Conservation (phyloP, 2,113 vertebrate species). For the Actinemys pallida region DNA sequence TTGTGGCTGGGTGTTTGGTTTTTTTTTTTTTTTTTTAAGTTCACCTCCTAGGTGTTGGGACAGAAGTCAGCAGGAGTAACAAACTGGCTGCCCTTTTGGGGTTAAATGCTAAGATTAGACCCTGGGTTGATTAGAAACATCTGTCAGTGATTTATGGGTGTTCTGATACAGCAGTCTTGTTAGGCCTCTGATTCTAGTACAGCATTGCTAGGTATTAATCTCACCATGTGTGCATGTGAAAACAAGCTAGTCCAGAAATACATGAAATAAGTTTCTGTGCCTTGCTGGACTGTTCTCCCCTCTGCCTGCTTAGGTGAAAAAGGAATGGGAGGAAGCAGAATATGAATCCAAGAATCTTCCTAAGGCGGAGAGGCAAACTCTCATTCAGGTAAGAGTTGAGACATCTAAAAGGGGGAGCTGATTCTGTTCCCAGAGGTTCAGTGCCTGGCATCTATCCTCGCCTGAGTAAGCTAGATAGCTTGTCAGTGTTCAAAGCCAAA, state of each 20-base stretch:
- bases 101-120: not conserved
- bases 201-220: no score
- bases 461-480: not conserved
- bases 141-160: not conserved
- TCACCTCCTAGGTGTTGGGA: not conserved
- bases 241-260: not conserved
- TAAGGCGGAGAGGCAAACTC: constrained; percentile 94
- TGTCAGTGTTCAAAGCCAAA: not conserved
- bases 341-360: constrained; percentile 95
- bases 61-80: not conserved
- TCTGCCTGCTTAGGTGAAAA: constrained; percentile 87
- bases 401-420: not conserved
- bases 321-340: constrained; percentile 98
- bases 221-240: not conserved
- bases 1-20: not conserved
- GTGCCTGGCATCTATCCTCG: not conserved
- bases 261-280: fast-evolving
- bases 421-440: not conserved
- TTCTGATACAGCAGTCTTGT: not conserved
- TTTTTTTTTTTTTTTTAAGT: not conserved
- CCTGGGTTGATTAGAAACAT: not conserved
- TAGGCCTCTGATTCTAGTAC: not conserved
- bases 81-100: not conserved
- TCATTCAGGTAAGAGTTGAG: constrained; percentile 89
- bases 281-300: not conserved